Evolutionary conservation across 64 coral and sea anemone genomes (phyloP).

Genomic region (Pachyseris speciosa): DNA sequence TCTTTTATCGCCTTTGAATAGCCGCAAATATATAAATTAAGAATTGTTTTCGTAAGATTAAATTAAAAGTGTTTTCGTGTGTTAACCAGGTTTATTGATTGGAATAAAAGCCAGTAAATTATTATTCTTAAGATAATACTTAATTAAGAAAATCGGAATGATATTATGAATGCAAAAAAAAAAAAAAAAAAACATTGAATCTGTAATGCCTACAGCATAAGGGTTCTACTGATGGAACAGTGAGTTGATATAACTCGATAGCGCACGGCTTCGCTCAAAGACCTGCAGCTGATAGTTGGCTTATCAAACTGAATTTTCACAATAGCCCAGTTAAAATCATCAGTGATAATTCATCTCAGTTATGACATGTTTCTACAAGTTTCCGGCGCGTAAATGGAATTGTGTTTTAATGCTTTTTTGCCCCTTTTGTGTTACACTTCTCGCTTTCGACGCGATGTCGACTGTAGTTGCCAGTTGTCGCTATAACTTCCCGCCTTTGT

Average conservation of each 20-base stretch:
- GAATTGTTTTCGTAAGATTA: conserved; percentile 14
- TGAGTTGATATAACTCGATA: conserved; percentile 22
- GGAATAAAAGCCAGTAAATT: background rate
- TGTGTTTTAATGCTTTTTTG: conserved; percentile 40
- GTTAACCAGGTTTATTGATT: conserved; percentile 4
- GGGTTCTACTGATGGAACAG: background rate
- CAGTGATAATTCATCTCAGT: conserved; percentile 40
- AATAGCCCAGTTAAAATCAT: conserved; percentile 47
- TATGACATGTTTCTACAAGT: conserved; percentile 4
- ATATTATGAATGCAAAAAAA: background rate
- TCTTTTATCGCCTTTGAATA: conserved; percentile 44
- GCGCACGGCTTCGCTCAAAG: conserved; percentile 16
- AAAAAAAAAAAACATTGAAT: too few species aligned
- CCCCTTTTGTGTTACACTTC: conserved; percentile 7
- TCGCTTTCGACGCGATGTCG: conserved; percentile 27
- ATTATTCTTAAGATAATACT: background rate
- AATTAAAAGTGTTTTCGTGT: background rate
- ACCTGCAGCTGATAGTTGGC: conserved; percentile 20
- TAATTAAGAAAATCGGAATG: background rate
- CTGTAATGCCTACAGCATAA: too few species aligned
- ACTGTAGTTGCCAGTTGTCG: conserved; percentile 43
- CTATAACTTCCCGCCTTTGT: conserved; percentile 19
- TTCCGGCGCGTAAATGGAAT: conserved; percentile 53
- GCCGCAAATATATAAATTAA: conserved; percentile 35
- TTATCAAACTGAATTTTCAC: conserved; percentile 37